These are phyloP conservation scores for Psephotus haematonotus DNA, from an alignment of 2,113 vertebrate species.

Conservation along the genomic window DNA sequence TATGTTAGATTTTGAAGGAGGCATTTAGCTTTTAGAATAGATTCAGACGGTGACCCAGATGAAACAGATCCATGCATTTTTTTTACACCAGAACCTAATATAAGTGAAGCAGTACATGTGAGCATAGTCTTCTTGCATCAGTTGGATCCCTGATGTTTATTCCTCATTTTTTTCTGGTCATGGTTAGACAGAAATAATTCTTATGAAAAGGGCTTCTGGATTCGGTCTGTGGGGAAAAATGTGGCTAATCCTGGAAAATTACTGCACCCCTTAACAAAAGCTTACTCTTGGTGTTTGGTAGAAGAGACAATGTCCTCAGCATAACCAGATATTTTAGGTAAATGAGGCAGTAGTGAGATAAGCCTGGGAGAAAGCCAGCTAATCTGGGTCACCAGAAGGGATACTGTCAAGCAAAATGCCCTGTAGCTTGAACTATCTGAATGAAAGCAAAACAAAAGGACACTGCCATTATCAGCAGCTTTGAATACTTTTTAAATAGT, in stretches of 20 bases:
- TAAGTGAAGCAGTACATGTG: rapidly evolving
- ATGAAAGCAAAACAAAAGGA: not conserved
- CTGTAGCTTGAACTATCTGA: not conserved
- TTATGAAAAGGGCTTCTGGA: not conserved
- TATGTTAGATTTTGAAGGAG: not conserved
- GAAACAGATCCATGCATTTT: not conserved
- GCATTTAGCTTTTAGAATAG: not conserved
- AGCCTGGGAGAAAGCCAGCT: not conserved
- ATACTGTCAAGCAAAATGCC: not conserved
- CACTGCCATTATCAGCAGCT: not conserved
- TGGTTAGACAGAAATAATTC: not conserved
- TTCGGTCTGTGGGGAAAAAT: not conserved
- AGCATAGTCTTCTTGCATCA: not conserved
- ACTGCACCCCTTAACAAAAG: not conserved
- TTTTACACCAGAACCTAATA: not conserved
- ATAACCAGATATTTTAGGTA: not conserved
- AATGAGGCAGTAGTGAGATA: not conserved
- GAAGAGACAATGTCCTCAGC: not conserved
- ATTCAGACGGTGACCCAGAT: not conserved
- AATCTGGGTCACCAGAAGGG: slow-evolving; percentile 3
- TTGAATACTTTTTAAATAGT: not conserved
- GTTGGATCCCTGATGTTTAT: not conserved
- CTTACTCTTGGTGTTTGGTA: not conserved
- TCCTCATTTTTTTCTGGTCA: not conserved
- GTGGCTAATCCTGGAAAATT: not conserved